Evolutionary conservation across 1,140 invertebrate species (phyloP).

Genomic region (Tetramorium alpestre): DNA sequence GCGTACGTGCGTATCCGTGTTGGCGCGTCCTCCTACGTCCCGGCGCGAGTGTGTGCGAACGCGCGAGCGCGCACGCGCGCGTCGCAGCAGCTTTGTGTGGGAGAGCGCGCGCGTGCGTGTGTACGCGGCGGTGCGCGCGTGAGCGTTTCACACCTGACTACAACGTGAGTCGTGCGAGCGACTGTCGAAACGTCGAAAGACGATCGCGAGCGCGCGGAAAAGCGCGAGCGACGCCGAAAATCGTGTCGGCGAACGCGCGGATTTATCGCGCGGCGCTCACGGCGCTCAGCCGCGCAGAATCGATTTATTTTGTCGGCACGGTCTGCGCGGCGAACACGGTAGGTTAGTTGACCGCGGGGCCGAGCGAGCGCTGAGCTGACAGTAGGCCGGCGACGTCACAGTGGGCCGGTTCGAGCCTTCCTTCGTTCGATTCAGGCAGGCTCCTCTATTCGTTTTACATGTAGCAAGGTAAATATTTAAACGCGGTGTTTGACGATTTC

Average conservation of each 20-base stretch:
- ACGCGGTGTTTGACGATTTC: constrained; percentile 67
- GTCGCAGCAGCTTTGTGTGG: constrained; percentile 22
- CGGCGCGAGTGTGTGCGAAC: constrained; percentile 71
- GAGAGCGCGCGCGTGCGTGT: constrained; percentile 53
- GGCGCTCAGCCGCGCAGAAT: constrained; percentile 53
- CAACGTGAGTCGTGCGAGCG: constrained; percentile 77
- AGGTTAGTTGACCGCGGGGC: constrained; percentile 85
- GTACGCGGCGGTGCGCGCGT: constrained; percentile 74
- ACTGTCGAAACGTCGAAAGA: constrained; percentile 19
- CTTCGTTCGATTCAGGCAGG: constrained; percentile 85
- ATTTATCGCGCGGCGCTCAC: constrained; percentile 67
- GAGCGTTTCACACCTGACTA: constrained; percentile 84
- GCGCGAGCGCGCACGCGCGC: constrained; percentile 36
- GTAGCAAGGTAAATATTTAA: constrained; percentile 86
- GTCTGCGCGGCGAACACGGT: constrained; percentile 81
- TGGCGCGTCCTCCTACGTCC: constrained; percentile 81
- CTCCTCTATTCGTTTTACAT: constrained; percentile 86
- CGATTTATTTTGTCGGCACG: constrained; percentile 75
- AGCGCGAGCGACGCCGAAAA: constrained; percentile 49
- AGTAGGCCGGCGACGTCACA: constrained; percentile 87
- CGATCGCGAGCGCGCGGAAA: not conserved
- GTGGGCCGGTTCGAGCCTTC: constrained; percentile 86
- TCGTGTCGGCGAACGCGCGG: constrained; percentile 21
- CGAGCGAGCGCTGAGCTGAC: constrained; percentile 85
- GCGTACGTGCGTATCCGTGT: not conserved